Conservation (phyloP, 37 sponge, comb jelly and placozoan species). For the Haliclona indistincta region DNA sequence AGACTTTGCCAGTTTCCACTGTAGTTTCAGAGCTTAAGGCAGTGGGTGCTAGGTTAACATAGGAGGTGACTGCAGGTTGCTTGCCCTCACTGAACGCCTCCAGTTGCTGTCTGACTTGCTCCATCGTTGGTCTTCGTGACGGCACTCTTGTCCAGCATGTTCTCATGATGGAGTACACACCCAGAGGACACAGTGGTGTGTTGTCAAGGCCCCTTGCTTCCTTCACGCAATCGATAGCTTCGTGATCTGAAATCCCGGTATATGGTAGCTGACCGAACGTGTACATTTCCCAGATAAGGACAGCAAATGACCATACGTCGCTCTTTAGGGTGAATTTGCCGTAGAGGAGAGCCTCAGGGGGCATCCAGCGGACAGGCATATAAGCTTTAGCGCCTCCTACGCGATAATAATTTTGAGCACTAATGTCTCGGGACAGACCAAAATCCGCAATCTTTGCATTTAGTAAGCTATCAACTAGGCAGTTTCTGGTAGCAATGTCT, state of each 20-base stretch:
- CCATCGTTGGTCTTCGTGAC: conserved; percentile 10
- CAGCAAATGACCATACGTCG: conserved; percentile 70
- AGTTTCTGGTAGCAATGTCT: conserved; percentile 70
- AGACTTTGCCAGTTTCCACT: no score
- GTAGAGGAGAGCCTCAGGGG: conserved; percentile 62
- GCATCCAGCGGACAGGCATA: conserved; percentile 69
- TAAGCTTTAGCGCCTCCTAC: conserved; percentile 24
- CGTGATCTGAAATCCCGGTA: conserved; percentile 46
- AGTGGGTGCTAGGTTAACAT: conserved; percentile 19
- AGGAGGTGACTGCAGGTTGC: not conserved
- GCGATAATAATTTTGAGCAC: conserved; percentile 41
- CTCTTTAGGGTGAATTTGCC: conserved; percentile 62
- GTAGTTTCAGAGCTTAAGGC: no score
- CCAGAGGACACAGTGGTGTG: conserved; percentile 43
- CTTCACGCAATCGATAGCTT: conserved; percentile 50
- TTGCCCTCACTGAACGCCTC: not conserved
- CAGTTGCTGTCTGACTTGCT: not conserved
- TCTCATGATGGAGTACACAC: conserved; percentile 54
- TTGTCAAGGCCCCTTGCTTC: conserved; percentile 16
- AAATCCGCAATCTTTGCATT: conserved; percentile 68
- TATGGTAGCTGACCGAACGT: conserved; percentile 50
- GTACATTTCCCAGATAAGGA: conserved; percentile 64
- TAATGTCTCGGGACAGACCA: conserved; percentile 50
- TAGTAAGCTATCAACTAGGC: conserved; percentile 31
- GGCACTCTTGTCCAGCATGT: conserved; percentile 48